These are phyloP conservation scores for Aepyceros melampus DNA, from an alignment of 2,113 vertebrate genomes.

Conservation along the genomic window DNA sequence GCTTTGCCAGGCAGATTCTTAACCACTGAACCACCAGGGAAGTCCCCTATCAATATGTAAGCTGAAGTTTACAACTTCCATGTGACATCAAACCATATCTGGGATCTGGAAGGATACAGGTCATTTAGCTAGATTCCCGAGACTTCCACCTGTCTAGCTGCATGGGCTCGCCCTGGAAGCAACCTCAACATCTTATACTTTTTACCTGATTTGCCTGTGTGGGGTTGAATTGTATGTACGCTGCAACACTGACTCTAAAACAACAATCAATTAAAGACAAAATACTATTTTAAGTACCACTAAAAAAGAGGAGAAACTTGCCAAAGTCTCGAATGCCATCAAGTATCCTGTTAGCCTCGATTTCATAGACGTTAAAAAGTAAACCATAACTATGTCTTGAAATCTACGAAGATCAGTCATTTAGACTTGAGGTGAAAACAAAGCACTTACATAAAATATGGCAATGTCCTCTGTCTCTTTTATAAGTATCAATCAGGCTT, in stretches of 20 bases:
- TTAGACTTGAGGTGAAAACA: not conserved
- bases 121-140: not conserved
- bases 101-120: not conserved
- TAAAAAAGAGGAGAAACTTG: not conserved
- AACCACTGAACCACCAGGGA: not conserved
- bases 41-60: not conserved
- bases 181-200: not conserved
- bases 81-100: not conserved
- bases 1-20: not conserved
- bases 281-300: not conserved
- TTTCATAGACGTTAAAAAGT: conserved; percentile 5
- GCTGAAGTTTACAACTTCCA: not conserved
- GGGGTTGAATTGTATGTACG: not conserved
- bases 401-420: not conserved
- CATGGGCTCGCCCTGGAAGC: rapidly evolving
- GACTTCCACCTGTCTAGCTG: not conserved
- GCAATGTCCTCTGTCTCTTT: not conserved
- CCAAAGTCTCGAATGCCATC: not conserved
- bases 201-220: not conserved
- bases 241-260: not conserved
- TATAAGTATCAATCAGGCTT: not conserved
- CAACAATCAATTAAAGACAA: not conserved
- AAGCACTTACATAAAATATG: not conserved
- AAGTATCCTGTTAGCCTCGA: not conserved
- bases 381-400: not conserved